Percentiles rank a stretch among this genome's conserved stretches.
phyloP scores from a whole-genome alignment of 2,113 vertebrate species.

The Caranx ignobilis region DNA sequence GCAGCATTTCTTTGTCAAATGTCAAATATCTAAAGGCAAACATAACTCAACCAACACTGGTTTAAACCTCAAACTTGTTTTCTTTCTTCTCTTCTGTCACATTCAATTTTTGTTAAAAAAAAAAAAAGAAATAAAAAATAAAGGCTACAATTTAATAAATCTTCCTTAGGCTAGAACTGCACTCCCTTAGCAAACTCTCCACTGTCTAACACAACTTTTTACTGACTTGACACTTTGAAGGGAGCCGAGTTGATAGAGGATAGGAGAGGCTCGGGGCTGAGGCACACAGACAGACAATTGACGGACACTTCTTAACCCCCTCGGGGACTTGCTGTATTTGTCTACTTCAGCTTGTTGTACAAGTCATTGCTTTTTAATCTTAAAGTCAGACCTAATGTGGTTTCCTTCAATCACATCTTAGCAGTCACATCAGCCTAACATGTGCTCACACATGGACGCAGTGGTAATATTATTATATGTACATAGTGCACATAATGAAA shows the following conservation, averaged over 20 bases:
- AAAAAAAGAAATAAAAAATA: constrained; percentile 21
- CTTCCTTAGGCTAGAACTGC: constrained; percentile 49
- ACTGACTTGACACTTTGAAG: constrained; percentile 77
- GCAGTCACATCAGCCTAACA: neutral
- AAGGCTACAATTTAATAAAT: constrained; percentile 50
- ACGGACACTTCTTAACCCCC: constrained; percentile 72
- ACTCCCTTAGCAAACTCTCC: constrained; percentile 54
- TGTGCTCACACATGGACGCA: constrained; percentile 11
- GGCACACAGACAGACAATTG: constrained; percentile 60
- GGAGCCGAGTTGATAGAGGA: constrained; percentile 64
- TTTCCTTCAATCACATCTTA: constrained; percentile 31
- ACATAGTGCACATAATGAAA: neutral
- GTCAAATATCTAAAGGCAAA: neutral
- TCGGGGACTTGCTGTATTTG: constrained; percentile 56
- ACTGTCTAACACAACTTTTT: constrained; percentile 67
- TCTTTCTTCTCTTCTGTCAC: constrained; percentile 21
- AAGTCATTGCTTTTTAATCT: constrained; percentile 70
- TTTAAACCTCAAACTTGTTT: constrained; percentile 8
- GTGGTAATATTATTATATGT: neutral
- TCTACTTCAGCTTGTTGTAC: constrained; percentile 65
- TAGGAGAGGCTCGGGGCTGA: constrained; percentile 56
- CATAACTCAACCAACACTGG: neutral
- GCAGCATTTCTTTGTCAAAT: neutral
- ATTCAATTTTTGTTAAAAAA: constrained; percentile 31
- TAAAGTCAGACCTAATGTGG: constrained; percentile 39